A percentile compares a stretch with the other conserved stretches of the same genome.
phyloP scores from a whole-genome alignment of 2,888 invertebrate species.

The Eilema depressum region DNA sequence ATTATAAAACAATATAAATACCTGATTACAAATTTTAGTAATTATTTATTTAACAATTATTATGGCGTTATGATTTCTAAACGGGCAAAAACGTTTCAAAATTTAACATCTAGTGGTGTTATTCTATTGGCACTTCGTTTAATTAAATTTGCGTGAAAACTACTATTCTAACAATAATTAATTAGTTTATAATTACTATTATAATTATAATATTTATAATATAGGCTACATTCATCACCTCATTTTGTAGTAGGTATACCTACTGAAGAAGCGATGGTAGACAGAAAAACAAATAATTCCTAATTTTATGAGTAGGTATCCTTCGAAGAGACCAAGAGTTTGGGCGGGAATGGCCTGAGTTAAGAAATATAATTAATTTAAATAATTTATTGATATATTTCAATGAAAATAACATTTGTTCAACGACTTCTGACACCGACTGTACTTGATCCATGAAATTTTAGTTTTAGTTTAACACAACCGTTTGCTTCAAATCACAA shows the following conservation, averaged over 20 bases:
- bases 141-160: slow-evolving; percentile 24
- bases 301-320: no score
- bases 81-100: slow-evolving; percentile 28
- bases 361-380: no score
- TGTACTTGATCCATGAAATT: no score
- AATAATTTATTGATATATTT: no score
- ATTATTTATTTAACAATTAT: slow-evolving; percentile 24
- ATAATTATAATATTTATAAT: no score
- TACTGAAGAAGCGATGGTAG: background rate
- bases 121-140: slow-evolving; percentile 77
- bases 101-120: slow-evolving; percentile 66
- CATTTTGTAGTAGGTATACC: no score
- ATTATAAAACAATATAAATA: background rate
- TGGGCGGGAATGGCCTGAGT: no score
- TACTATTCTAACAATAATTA: slow-evolving; percentile 7
- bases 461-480: background rate
- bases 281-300: no score
- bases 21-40: background rate
- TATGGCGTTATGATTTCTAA: slow-evolving; percentile 34
- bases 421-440: no score
- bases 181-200: slow-evolving; percentile 11
- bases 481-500: no score
- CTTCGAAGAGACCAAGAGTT: no score
- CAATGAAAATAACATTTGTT: no score
- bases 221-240: slow-evolving; percentile 14